phyloP scores from a whole-genome alignment of 2,888 invertebrate genomes.

The Pammene aurita region DNA sequence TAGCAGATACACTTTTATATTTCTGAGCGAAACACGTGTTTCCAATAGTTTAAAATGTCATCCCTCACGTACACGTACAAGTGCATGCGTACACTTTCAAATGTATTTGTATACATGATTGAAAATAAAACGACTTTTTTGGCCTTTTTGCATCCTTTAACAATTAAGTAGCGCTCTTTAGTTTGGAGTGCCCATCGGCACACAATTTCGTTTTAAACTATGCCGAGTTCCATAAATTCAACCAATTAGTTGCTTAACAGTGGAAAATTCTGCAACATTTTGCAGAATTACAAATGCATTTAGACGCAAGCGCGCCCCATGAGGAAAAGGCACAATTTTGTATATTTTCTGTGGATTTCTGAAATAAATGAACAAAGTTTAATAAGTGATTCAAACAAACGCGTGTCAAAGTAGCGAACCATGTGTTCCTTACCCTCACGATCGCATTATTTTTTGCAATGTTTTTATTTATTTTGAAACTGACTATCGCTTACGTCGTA shows the following conservation, averaged over 20 bases:
- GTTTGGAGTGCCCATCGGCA: constrained; percentile 2
- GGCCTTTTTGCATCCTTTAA: constrained; percentile 10
- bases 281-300: constrained; percentile 11
- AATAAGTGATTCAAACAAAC: no score
- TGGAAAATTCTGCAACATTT: constrained; percentile 12
- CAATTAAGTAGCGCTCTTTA: neutral
- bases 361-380: no score
- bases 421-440: no score
- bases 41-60: no score
- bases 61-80: neutral
- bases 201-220: constrained; percentile 13
- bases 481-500: no score
- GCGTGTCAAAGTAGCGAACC: no score
- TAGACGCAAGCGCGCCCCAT: neutral
- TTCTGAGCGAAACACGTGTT: no score
- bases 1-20: no score
- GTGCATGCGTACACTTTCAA: constrained; percentile 5
- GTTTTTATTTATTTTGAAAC: no score
- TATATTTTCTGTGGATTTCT: neutral
- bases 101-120: no score
- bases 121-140: constrained; percentile 3
- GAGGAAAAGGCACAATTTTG: neutral
- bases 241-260: constrained; percentile 19
- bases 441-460: no score
- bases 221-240: constrained; percentile 7